Percentiles rank a stretch among this genome's conserved stretches.
phyloP scores from a whole-genome alignment of 1,140 invertebrate genomes.

The Acromyrmex heyeri region DNA sequence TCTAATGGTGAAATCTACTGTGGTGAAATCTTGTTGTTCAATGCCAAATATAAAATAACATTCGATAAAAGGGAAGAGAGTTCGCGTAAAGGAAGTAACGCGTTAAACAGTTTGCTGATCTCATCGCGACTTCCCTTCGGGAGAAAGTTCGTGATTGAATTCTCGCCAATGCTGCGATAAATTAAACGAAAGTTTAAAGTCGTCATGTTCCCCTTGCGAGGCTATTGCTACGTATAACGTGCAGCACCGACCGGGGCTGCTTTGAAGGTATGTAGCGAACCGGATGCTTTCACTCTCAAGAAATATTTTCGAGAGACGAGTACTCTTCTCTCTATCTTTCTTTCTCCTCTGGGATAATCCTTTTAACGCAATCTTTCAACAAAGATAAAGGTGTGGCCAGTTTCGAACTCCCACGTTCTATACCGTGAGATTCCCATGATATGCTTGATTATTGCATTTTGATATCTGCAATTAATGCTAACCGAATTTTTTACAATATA shows the following conservation, averaged over 20 bases:
- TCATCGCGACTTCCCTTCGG: constrained; percentile 70
- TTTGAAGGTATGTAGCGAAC: constrained; percentile 45
- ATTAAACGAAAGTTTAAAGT: constrained; percentile 78
- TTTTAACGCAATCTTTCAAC: constrained; percentile 60
- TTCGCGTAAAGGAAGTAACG: constrained; percentile 17
- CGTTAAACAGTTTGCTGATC: constrained; percentile 48
- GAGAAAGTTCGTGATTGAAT: constrained; percentile 80
- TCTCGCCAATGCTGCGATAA: constrained; percentile 67
- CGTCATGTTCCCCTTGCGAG: constrained; percentile 73
- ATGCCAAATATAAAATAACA: background rate
- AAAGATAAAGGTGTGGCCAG: constrained; percentile 69
- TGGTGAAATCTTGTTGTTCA: background rate
- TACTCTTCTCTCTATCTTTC: constrained; percentile 44
- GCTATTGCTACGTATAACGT: constrained; percentile 67
- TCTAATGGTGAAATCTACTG: constrained; percentile 1
- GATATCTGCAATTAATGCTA: constrained; percentile 30
- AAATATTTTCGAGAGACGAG: constrained; percentile 74
- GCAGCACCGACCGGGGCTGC: constrained; percentile 53
- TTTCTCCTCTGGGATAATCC: constrained; percentile 23
- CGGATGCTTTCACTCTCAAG: constrained; percentile 79
- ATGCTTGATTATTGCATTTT: constrained; percentile 25
- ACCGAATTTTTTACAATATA: background rate
- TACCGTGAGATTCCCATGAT: constrained; percentile 68
- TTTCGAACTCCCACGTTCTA: constrained; percentile 71
- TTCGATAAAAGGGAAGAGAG: constrained; percentile 15